Base-by-base conservation (phyloP, 2,888 invertebrate species). In the Platycnemis pennipes region DNA sequence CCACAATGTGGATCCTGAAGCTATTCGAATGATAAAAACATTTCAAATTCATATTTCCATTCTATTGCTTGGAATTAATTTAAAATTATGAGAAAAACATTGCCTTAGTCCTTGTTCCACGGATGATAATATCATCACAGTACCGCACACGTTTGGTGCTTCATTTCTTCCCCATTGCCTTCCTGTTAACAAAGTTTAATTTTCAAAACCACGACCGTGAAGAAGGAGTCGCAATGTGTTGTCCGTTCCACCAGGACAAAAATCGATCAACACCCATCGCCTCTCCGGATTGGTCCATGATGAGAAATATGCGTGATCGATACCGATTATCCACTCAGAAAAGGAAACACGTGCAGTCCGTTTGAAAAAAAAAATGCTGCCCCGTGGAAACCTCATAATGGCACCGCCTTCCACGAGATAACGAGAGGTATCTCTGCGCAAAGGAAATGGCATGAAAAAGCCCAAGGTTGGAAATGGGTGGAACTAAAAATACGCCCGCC, bases 331-430 rank as follows among this genome's bases (percentile, higher is more conserved):
- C 1, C n/a, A 7, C 77, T 77, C 37, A 77, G 37, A 77, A 37
- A 16, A 16, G 37, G 77, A 37, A 37, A 77, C 77, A 26, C 77
- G 77, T 77, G 77, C 37, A 77, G 4, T 11, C 77, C 77, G 37
- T 16, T 63, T 37, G 37, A 77, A 77, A 77, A 77, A 77, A 77
- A n/a, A 2, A 22, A 63, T 16, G 22, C 7, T 37, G 11, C 77
- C 77, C 13, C 22, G n/a, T 13, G 77, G 37, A 77, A 77, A 1
- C 77, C 77, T 37, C 37, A 77, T 77, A 77, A 77, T 77, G 77
- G 77, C 31, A 77, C 16, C 77, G 77, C 31, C 77, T 77, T 37
- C 37, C 77, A 37, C 77, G 77, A 77, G 77, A 77, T 77, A 77
- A 77, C 77, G 37, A 31, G 37, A 37, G 77, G 37, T 26, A 77